phyloP scores from a whole-genome alignment of 2,797 vertebrate genomes.

The Urosaurus nigricauda region DNA sequence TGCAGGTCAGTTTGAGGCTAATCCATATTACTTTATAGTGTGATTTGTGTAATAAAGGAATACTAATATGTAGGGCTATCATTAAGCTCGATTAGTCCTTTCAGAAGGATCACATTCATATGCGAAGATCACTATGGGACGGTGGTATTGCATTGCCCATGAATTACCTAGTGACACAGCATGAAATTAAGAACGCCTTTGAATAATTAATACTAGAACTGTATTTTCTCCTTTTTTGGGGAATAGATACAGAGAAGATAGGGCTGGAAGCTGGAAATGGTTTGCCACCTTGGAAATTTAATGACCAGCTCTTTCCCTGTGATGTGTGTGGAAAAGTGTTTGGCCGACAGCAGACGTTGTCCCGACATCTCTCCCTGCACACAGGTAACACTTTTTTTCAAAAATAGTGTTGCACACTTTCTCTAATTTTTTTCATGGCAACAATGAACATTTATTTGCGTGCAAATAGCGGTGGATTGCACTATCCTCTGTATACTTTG shows the following conservation, averaged over 20 bases:
- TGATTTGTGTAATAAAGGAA: not conserved
- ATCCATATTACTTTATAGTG: not conserved
- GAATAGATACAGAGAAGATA: conserved; percentile 89
- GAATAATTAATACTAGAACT: conserved; percentile 47
- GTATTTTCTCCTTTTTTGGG: conserved; percentile 63
- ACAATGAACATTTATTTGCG: conserved; percentile 4
- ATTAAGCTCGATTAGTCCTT: not conserved
- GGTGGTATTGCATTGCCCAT: not conserved
- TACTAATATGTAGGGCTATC: not conserved
- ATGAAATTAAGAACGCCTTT: conserved; percentile 48
- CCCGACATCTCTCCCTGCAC: conserved; percentile 96
- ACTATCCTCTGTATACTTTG: not conserved
- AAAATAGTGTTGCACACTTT: conserved; percentile 6
- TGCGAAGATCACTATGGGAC: not conserved
- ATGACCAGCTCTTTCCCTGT: conserved; percentile 95
- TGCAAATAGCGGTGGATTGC: conserved; percentile 9
- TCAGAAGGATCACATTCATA: not conserved
- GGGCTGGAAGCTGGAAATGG: conserved; percentile 90
- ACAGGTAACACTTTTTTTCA: conserved; percentile 83
- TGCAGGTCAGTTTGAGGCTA: not conserved
- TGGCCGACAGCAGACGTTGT: conserved; percentile 96
- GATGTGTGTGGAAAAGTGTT: conserved; percentile 98
- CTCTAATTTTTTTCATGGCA: not conserved
- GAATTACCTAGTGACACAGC: conserved; percentile 28
- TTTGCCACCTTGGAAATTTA: conserved; percentile 91